These are phyloP conservation scores for Sycobia sp. DNA, from an alignment of 1,140 invertebrate species.

Conservation along the genomic window DNA sequence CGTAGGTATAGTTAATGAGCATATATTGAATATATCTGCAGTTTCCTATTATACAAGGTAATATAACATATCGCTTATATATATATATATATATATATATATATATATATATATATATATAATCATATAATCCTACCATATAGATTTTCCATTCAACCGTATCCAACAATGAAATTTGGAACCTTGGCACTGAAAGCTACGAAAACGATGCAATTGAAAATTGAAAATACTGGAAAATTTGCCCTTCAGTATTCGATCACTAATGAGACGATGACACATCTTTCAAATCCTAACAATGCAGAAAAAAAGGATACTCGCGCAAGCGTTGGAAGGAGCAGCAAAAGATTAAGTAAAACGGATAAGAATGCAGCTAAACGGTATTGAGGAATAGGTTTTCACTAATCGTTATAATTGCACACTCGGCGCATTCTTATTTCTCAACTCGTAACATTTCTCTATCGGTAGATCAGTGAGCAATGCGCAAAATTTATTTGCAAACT, in stretches of 20 bases:
- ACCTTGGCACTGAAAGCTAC: conserved; percentile 35
- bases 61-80: no score
- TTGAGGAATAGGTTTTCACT: no score
- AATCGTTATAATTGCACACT: no score
- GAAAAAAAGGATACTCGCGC: neutral
- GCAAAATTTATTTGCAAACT: neutral
- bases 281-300: neutral
- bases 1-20: conserved; percentile 39
- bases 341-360: no score
- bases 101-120: no score
- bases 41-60: conserved; percentile 46
- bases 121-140: no score
- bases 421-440: neutral
- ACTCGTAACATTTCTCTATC: neutral
- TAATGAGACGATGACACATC: neutral
- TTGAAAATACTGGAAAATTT: conserved; percentile 48
- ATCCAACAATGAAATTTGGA: conserved; percentile 44
- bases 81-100: no score
- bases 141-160: conserved; percentile 36
- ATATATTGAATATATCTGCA: conserved; percentile 45
- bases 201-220: conserved; percentile 42
- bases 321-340: neutral
- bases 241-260: conserved; percentile 41
- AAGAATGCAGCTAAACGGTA: no score
- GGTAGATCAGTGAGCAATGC: no score